A percentile compares a stretch with the other conserved stretches of the same genome.
phyloP scores from a whole-genome alignment of 2,797 vertebrate species.

The Tangara arthus region DNA sequence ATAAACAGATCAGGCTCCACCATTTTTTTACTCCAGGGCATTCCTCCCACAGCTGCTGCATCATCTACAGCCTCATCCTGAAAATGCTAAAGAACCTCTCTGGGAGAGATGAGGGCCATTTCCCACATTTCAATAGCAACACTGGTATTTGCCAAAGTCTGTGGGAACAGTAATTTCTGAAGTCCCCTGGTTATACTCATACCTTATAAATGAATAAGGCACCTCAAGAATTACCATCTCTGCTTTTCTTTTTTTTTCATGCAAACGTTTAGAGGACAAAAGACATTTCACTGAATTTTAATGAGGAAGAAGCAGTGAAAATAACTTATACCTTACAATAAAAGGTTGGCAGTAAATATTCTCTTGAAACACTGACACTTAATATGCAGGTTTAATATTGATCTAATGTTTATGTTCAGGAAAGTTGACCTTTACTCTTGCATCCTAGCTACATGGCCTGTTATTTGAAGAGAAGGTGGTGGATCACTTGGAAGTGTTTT shows the following conservation, averaged over 20 bases:
- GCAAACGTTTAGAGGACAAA: neutral
- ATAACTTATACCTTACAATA: neutral
- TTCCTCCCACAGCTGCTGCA: neutral
- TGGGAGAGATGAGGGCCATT: neutral
- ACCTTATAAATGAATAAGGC: neutral
- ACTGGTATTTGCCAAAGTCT: neutral
- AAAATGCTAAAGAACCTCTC: neutral
- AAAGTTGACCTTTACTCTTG: neutral
- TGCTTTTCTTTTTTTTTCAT: neutral
- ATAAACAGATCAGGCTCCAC: neutral
- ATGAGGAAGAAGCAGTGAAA: neutral
- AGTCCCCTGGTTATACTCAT: neutral
- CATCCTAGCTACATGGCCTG: neutral
- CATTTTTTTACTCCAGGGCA: neutral
- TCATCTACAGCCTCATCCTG: neutral
- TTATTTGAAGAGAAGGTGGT: neutral
- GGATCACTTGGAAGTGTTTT: neutral
- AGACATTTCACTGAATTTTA: neutral
- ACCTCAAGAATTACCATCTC: neutral
- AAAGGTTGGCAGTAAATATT: neutral
- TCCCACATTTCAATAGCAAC: neutral
- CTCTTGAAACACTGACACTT: neutral
- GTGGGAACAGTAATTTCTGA: neutral
- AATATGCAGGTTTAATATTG: neutral
- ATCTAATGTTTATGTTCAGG: neutral